Base-by-base conservation (phyloP, 2,888 invertebrate genomes). In the Timema podura region DNA sequence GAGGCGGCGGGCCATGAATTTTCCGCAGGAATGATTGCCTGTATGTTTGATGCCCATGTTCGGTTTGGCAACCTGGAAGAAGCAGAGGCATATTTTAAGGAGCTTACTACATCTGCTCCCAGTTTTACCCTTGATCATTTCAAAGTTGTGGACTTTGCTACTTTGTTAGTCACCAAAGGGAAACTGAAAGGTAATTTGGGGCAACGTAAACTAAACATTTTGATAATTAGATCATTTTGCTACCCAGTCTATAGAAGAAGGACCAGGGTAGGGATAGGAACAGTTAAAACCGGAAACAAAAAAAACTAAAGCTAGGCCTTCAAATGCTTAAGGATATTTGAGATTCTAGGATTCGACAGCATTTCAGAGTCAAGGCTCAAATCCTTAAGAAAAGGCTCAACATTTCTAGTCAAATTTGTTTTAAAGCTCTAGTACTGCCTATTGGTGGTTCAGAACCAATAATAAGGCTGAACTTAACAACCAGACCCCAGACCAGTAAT, bases 11-110 rank as follows among this genome's bases (percentile, higher is more conserved):
- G 75, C 11, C 78, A 88, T 2, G 81, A 83, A 54, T 79, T 85
- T 47, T 87, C 89, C 73, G 83, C 88, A 0, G 90, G 90, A 5
- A 89, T 91, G 88, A 84, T 87, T 76, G 86, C 88, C 0, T 81
- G 85, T 1, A 83, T 89, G 65, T 85, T 91, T 73, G 86, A 89
- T 73, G 78, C 87, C 5, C 85, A 87, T 78, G 83, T 87, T 5
- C 86, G 85, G 76, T 79, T 83, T 0, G 85, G 84, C 46, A 83
- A 88, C 74, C 71, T 87, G 0, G 81, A 85, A 0, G 78, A 83
- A 16, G 89, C 90, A 0, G 81, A 87, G 70, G 66, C 82, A 0
- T 78, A 81, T 10, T 81, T 88, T 13, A 78, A 83, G 0, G 84
- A 86, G n/a, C 77, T 90, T 5, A 85, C 82, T 76, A 81, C 80